A percentile compares a stretch with the other conserved stretches of the same genome.
phyloP scores from a whole-genome alignment of 2,113 vertebrate genomes.

The Peucedramus taeniatus region DNA sequence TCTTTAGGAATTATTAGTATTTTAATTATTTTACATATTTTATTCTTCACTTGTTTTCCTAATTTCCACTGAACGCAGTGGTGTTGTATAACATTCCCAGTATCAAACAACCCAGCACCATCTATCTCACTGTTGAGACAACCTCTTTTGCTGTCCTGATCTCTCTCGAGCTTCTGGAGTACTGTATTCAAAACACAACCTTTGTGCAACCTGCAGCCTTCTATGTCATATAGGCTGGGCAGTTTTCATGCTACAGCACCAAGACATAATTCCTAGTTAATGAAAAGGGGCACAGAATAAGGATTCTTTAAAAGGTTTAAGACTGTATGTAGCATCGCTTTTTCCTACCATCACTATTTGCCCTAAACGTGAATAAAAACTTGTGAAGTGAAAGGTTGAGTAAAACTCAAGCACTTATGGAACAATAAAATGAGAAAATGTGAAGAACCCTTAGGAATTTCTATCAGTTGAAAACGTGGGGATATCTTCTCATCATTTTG shows the following conservation, averaged over 20 bases:
- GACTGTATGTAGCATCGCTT: not conserved
- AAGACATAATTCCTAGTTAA: not conserved
- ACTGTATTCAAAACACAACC: not conserved
- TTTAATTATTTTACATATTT: not conserved
- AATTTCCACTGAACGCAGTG: not conserved
- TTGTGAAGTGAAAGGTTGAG: not conserved
- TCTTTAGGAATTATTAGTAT: not conserved
- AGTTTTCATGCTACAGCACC: not conserved
- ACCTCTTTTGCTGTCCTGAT: not conserved
- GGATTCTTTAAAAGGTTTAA: not conserved
- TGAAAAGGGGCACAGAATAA: not conserved
- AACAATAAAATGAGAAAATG: not conserved
- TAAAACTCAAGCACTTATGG: not conserved
- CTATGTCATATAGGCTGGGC: not conserved
- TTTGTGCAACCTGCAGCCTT: not conserved
- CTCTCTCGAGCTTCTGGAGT: not conserved
- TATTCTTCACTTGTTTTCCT: not conserved
- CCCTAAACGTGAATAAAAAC: not conserved
- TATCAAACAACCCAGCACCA: not conserved
- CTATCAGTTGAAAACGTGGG: not conserved
- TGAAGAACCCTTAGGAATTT: not conserved
- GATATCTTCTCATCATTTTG: not conserved
- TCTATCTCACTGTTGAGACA: not conserved
- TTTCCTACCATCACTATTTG: not conserved
- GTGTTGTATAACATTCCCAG: not conserved